A percentile compares a stretch with the other conserved stretches of the same genome.
phyloP scores from a whole-genome alignment of 2,797 vertebrate species.

The Scleropages formosus region DNA sequence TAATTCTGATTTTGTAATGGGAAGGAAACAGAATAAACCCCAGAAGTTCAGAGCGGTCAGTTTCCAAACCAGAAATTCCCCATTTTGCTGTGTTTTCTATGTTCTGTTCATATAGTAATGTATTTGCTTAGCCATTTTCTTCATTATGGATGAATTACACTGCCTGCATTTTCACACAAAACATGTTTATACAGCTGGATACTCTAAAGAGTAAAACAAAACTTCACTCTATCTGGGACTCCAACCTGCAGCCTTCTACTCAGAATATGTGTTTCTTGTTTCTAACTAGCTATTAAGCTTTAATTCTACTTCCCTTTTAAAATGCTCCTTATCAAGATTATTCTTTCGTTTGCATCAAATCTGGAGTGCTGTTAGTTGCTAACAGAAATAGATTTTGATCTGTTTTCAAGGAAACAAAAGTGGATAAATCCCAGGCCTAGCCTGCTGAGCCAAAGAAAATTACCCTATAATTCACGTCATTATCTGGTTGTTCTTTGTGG shows the following conservation, averaged over 20 bases:
- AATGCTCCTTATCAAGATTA: not conserved
- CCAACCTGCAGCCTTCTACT: not conserved
- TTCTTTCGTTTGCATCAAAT: not conserved
- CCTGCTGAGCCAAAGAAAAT: not conserved
- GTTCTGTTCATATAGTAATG: not conserved
- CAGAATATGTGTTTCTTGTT: not conserved
- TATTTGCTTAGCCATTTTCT: not conserved
- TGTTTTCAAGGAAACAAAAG: not conserved
- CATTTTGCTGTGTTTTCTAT: not conserved
- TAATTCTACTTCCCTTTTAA: not conserved
- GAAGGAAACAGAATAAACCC: too few species aligned
- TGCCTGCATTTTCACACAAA: not conserved
- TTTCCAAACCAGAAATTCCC: not conserved
- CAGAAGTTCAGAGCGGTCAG: too few species aligned
- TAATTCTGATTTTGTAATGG: too few species aligned
- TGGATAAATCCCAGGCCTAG: not conserved
- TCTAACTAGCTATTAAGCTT: not conserved
- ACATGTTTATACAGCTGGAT: conserved; percentile 3
- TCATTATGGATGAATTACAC: not conserved
- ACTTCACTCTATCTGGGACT: not conserved
- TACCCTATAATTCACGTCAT: not conserved
- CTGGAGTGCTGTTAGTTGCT: not conserved
- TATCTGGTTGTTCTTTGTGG: not conserved
- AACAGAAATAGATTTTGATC: not conserved
- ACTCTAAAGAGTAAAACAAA: not conserved